Percentiles rank a stretch among this genome's conserved stretches.
phyloP scores from a whole-genome alignment of 2,797 vertebrate species.

The Rhadinocentrus ornatus region DNA sequence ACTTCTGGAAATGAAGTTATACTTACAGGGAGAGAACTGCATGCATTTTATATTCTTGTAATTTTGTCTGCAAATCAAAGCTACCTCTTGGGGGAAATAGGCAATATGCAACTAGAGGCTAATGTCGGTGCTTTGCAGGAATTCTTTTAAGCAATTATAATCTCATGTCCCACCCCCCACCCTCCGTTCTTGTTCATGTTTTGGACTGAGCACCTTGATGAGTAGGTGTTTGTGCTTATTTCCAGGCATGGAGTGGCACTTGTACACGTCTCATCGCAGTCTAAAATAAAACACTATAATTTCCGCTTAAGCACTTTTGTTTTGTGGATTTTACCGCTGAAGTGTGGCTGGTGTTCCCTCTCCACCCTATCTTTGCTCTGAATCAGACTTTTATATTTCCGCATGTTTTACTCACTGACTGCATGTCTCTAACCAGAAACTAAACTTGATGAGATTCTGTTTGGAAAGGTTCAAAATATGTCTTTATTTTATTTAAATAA shows the following conservation, averaged over 20 bases:
- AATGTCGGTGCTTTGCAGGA: constrained; percentile 38
- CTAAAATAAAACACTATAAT: constrained; percentile 56
- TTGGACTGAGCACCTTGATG: constrained; percentile 53
- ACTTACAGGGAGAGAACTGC: constrained; percentile 41
- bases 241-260: constrained; percentile 52
- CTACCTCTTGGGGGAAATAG: constrained; percentile 19
- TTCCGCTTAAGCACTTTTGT: constrained; percentile 46
- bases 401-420: not conserved
- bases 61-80: constrained; percentile 60
- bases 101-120: constrained; percentile 6
- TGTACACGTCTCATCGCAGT: constrained; percentile 47
- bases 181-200: constrained; percentile 22
- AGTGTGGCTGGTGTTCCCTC: constrained; percentile 38
- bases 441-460: not conserved
- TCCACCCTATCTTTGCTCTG: constrained; percentile 28
- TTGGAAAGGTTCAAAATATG: not conserved
- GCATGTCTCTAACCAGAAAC: not conserved
- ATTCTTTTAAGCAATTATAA: constrained; percentile 51
- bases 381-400: constrained; percentile 26
- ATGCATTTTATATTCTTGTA: constrained; percentile 58
- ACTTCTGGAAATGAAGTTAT: constrained; percentile 49
- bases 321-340: constrained; percentile 30
- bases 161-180: constrained; percentile 20
- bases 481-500: not conserved
- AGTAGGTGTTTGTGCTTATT: constrained; percentile 71